Base-by-base conservation (phyloP, 2,888 invertebrate genomes). In the Agrochola litura region DNA sequence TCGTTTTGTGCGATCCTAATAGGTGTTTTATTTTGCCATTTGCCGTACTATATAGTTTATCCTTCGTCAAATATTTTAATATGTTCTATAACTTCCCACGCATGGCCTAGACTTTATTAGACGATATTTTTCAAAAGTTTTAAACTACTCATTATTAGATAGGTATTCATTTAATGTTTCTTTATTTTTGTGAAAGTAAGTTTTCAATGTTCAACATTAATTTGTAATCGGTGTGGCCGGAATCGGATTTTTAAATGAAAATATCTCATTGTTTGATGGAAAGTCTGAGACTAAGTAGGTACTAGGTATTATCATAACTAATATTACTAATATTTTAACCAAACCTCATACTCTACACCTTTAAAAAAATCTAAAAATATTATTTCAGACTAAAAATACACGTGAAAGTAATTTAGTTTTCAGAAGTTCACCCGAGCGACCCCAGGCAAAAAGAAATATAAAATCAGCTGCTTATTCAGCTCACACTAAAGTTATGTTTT, bases 11-110 rank as follows among this genome's bases (percentile, higher is more conserved):
- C 52, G 16, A 58, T 49, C 22, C 8, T 64, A 60, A 41, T 68
- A 1, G 22, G 63, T 68, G 37, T 61, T 56, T 80, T 71, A 63
- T 54, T 68, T 41, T 16, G 2, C 22, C 3, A 72, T 81, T 80
- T 70, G 0, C 58, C 37, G 68, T 12, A 60, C 30, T 43, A 5
- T 49, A 25, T 46, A 61, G 49, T 68, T 65, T 46, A 14, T 58
- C 25, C 65, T 69, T 56, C 3, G 6, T 37, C 37, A 69, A n/a
- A 37, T 74, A 41, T 58, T 74, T 16, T 71, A 60, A 25, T 19
- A 41, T 6, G 14, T 16, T n/a, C 10, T 22, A 37, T 9, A 41
- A 6, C n/a, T 16, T n/a, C 10, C 16, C 6, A 43, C 61, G 14
- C 16, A n/a, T n/a, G 8, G n/a, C 5, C 16, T 61, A 10, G 10